A percentile compares a stretch with the other conserved stretches of the same genome.
Evolutionary conservation across 2,797 vertebrate genomes (phyloP).

Genomic region (Xiphophorus birchmanni): DNA sequence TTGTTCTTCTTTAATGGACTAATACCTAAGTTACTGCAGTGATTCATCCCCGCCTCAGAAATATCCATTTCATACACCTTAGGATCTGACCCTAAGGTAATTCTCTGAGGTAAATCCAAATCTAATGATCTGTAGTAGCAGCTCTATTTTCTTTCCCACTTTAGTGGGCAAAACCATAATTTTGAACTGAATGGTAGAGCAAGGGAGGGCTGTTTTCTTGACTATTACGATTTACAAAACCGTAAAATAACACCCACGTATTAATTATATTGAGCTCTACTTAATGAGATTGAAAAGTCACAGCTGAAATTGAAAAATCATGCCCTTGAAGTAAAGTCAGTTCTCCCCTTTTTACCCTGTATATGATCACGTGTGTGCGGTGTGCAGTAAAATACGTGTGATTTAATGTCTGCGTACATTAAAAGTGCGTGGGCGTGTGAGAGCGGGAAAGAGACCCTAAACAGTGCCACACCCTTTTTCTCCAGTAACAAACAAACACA

Average conservation of each 20-base stretch:
- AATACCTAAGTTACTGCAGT: slow-evolving; percentile 80
- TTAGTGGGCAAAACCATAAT: slow-evolving; percentile 59
- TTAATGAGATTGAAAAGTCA: slow-evolving; percentile 58
- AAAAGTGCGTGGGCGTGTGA: slow-evolving; percentile 46
- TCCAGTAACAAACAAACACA: slow-evolving; percentile 81
- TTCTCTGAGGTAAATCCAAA: slow-evolving; percentile 73
- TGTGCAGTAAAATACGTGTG: slow-evolving; percentile 26
- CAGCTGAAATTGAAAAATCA: slow-evolving; percentile 62
- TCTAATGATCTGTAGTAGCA: slow-evolving; percentile 76
- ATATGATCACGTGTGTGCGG: not conserved
- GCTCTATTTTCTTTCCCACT: slow-evolving; percentile 71
- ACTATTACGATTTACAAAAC: slow-evolving; percentile 55
- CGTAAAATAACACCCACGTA: slow-evolving; percentile 61
- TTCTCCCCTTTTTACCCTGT: slow-evolving; percentile 18
- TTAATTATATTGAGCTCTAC: slow-evolving; percentile 61
- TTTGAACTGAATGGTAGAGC: slow-evolving; percentile 52
- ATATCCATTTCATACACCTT: slow-evolving; percentile 82
- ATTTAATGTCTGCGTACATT: slow-evolving; percentile 44
- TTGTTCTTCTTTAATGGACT: slow-evolving; percentile 85
- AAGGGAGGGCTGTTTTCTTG: slow-evolving; percentile 38
- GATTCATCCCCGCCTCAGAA: slow-evolving; percentile 78
- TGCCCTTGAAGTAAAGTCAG: slow-evolving; percentile 63
- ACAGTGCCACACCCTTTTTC: slow-evolving; percentile 86
- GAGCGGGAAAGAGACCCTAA: slow-evolving; percentile 70
- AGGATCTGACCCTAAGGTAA: slow-evolving; percentile 77